Percentiles rank a stretch among this genome's conserved stretches.
These are phyloP conservation scores for Acanthurus tractus DNA, from an alignment of 2,797 vertebrate species.

Conservation along the genomic window DNA sequence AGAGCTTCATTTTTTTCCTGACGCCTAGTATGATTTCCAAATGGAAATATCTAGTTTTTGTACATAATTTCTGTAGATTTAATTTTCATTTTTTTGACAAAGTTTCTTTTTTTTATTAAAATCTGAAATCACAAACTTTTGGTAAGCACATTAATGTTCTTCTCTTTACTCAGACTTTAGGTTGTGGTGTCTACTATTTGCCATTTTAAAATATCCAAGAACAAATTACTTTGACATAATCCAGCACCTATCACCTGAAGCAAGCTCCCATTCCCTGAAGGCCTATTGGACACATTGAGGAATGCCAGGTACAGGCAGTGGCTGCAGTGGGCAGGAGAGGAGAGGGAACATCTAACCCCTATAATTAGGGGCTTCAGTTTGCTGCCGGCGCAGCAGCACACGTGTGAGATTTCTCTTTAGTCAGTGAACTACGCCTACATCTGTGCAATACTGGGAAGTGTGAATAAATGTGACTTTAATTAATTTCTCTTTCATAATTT, in stretches of 20 bases:
- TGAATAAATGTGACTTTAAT: slow-evolving; percentile 34
- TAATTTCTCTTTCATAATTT: slow-evolving; percentile 32
- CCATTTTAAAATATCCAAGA: no score
- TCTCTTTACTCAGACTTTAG: no score
- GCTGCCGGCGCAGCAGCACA: slow-evolving; percentile 59
- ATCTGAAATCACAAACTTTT: no score
- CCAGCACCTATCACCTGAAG: slow-evolving; percentile 34
- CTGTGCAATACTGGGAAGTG: slow-evolving; percentile 22
- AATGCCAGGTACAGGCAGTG: slow-evolving; percentile 71
- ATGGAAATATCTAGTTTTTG: no score
- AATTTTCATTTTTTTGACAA: no score
- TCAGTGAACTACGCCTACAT: slow-evolving; percentile 32
- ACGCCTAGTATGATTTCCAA: no score
- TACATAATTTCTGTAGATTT: no score
- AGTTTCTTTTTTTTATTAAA: no score
- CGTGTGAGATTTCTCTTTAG: slow-evolving; percentile 56
- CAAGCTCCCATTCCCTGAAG: slow-evolving; percentile 32
- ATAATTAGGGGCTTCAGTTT: slow-evolving; percentile 74
- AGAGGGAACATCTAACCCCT: slow-evolving; percentile 65
- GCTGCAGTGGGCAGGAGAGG: slow-evolving; percentile 46
- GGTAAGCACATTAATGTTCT: no score
- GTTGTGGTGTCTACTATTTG: no score
- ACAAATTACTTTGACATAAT: slow-evolving; percentile 16
- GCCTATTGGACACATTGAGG: slow-evolving; percentile 61
- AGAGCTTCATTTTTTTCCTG: no score